Conservation (phyloP, 2,797 vertebrate genomes). For the Sebastes trivittatus region DNA sequence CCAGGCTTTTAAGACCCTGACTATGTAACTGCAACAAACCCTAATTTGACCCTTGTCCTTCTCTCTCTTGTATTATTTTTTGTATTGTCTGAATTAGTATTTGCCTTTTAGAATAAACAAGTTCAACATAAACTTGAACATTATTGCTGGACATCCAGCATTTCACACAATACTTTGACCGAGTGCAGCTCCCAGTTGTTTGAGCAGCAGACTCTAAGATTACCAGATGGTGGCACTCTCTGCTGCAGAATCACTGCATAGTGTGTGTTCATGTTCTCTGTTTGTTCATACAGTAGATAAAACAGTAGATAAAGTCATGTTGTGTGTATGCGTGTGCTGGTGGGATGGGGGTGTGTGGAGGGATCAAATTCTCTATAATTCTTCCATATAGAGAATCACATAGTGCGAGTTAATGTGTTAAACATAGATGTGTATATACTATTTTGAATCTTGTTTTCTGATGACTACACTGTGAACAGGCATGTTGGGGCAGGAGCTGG, state of each 20-base stretch:
- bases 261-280: neutral
- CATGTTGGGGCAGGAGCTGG: conserved; percentile 58
- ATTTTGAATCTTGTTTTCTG: neutral
- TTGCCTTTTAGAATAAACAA: neutral
- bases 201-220: neutral
- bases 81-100: neutral
- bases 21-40: neutral
- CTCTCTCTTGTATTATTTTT: neutral
- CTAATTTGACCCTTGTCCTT: neutral
- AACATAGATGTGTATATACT: neutral
- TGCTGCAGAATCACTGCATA: neutral
- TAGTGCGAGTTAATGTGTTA: neutral
- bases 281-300: neutral
- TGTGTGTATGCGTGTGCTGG: neutral
- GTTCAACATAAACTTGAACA: neutral
- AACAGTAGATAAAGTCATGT: neutral
- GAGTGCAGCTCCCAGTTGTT: neutral
- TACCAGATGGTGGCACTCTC: conserved; percentile 47
- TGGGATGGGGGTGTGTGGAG: rapidly evolving
- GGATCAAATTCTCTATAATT: neutral
- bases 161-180: neutral
- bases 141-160: neutral
- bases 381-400: neutral
- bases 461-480: neutral
- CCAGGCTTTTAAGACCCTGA: neutral